Evolutionary conservation across 2,888 invertebrate species (phyloP), one percentile per base, ranked within the genome.

Genomic region (Leucania comma): DNA sequence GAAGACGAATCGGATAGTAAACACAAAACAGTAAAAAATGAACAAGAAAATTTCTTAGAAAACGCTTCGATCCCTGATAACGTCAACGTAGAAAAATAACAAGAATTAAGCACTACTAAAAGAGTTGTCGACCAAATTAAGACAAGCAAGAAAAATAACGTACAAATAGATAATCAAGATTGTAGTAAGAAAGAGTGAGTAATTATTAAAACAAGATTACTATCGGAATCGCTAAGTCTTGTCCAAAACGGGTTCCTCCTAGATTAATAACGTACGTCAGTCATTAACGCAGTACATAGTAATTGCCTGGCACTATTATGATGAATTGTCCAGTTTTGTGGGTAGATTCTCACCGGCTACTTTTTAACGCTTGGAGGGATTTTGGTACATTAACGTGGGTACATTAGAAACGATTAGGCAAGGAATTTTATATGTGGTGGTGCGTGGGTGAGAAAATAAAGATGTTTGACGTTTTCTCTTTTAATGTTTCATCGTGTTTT

Each of bases 201-300:
- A 94, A 96, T 95, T 95, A 95, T 95, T 92, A 93, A 92, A 94
- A 95, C 93, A 93, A 95, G 95, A 95, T 95, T 93, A 94, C 93
- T 95, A 95, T 96, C 95, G 88, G 91, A 94, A 94, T 93, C 89
- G 90, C 92, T 93, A 93, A 93, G 93, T 93, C 93, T 93, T 92
- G 92, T 88, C 90, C 90, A 92, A 93, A 95, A 95, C 95, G 92
- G 92, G 94, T 95, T 94, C 88, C 88, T 85, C 88, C 90, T 90
- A 92, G 93, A 94, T 94, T 94, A 93, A 93, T 94, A 94, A 94
- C 92, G 91, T 91, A 91, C 89, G 92, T 89, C 90, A 92, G 93
- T 94, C 94, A 95, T 95, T 95, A 96, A 94, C 94, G 94, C 94
- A 93, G 90, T 93, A 91, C 93, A 92, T 93, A 92, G 93, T 95